Conservation (phyloP, 2,113 vertebrate genomes). For the Catharus bicknelli region DNA sequence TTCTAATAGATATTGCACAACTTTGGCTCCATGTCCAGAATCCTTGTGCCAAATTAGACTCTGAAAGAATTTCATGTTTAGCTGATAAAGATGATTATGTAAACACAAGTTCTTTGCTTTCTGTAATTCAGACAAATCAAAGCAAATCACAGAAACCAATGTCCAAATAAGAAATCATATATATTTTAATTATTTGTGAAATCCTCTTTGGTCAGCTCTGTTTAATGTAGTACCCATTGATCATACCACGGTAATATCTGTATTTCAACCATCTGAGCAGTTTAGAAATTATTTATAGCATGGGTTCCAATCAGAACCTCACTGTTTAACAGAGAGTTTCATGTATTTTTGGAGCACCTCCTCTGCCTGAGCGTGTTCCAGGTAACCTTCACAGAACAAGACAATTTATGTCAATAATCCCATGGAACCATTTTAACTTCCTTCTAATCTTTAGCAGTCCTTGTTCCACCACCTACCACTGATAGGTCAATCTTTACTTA, state of each 20-base stretch:
- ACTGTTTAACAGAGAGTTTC: background rate
- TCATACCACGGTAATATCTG: accelerated
- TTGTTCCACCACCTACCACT: background rate
- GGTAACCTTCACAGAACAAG: background rate
- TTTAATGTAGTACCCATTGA: background rate
- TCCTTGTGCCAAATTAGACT: background rate
- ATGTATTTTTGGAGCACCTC: background rate
- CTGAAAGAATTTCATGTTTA: background rate
- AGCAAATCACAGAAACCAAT: background rate
- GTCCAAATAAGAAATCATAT: background rate
- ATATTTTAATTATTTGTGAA: background rate
- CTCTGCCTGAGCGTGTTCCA: background rate
- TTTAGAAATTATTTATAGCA: background rate
- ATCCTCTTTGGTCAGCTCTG: background rate
- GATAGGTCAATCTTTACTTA: background rate
- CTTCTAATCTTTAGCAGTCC: background rate
- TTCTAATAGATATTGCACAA: background rate
- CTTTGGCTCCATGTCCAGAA: background rate
- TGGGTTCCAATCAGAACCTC: background rate
- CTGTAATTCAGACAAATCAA: background rate
- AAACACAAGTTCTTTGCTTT: background rate
- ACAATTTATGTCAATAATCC: background rate
- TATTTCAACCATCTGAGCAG: background rate
- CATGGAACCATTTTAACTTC: background rate
- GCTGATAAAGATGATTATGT: background rate